Conservation (phyloP, 2,797 vertebrate species). For the Melanotaenia maccullochi region DNA sequence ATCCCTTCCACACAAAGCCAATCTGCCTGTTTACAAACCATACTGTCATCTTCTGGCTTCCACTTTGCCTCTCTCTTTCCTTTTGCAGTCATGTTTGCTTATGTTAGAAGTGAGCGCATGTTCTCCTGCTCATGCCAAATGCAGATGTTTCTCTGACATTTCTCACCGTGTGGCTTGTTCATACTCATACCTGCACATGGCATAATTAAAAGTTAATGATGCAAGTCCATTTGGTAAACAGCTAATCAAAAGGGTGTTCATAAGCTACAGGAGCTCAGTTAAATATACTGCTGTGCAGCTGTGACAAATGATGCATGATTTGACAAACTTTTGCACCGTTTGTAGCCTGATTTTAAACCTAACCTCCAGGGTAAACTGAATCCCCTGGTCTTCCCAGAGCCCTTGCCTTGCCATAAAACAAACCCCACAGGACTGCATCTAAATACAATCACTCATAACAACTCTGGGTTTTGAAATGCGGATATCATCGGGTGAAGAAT, state of each 20-base stretch:
- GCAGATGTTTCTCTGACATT: conserved; percentile 49
- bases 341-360: conserved; percentile 37
- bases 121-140: conserved; percentile 46
- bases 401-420: conserved; percentile 45
- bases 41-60: conserved; percentile 78
- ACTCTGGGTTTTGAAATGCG: conserved; percentile 68
- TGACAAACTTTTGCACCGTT: conserved; percentile 41
- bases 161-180: conserved; percentile 45
- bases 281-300: conserved; percentile 15
- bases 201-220: conserved; percentile 74
- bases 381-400: conserved; percentile 27
- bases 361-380: conserved; percentile 40
- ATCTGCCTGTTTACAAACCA: conserved; percentile 84
- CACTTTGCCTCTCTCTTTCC: conserved; percentile 69
- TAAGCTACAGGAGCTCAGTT: conserved; percentile 35
- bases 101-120: conserved; percentile 51
- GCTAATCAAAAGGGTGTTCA: conserved; percentile 49
- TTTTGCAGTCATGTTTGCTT: conserved; percentile 69
- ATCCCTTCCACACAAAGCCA: conserved; percentile 80
- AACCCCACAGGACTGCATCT: conserved; percentile 47
- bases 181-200: conserved; percentile 58
- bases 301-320: conserved; percentile 43
- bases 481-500: conserved; percentile 73
- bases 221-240: conserved; percentile 61
- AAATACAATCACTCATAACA: conserved; percentile 68